Percentiles rank a stretch among this genome's conserved stretches.
phyloP scores from a whole-genome alignment of 2,113 vertebrate species.

The Alligator mississippiensis region DNA sequence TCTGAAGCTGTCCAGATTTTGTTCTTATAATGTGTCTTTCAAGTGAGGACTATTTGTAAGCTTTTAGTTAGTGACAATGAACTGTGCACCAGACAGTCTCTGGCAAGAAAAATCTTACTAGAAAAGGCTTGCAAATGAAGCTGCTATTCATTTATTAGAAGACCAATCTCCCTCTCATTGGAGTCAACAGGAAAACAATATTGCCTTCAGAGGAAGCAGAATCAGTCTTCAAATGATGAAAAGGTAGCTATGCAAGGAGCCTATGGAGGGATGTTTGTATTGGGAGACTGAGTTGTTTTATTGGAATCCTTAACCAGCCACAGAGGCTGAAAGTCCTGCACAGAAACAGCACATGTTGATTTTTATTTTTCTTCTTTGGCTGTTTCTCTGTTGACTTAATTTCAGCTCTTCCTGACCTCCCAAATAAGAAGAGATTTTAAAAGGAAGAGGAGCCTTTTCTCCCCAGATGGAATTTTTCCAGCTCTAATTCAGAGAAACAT shows the following conservation, averaged over 20 bases:
- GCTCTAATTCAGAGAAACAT: background rate
- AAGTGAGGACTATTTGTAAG: background rate
- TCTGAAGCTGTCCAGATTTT: background rate
- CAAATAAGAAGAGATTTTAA: background rate
- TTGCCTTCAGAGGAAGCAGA: slow-evolving; percentile 16
- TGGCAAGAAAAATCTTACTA: background rate
- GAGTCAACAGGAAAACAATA: background rate
- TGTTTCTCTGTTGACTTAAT: background rate
- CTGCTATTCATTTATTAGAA: background rate
- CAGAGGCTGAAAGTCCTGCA: background rate
- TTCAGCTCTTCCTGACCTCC: background rate
- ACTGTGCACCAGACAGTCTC: background rate
- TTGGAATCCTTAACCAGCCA: slow-evolving; percentile 4
- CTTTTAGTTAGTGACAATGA: background rate
- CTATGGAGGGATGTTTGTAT: background rate
- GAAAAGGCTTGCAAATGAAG: background rate
- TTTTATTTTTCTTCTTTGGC: slow-evolving; percentile 17
- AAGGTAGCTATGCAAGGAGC: background rate
- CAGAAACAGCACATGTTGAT: background rate
- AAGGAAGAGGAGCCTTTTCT: background rate
- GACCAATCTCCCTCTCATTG: background rate
- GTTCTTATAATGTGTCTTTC: background rate
- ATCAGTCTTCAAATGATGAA: background rate
- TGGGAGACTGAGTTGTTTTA: slow-evolving; percentile 12
- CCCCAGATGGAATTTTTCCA: background rate